Evolutionary conservation across 2,113 vertebrate species (phyloP), one percentile per base, ranked within the genome.

Genomic region (Uropsilus gracilis): DNA sequence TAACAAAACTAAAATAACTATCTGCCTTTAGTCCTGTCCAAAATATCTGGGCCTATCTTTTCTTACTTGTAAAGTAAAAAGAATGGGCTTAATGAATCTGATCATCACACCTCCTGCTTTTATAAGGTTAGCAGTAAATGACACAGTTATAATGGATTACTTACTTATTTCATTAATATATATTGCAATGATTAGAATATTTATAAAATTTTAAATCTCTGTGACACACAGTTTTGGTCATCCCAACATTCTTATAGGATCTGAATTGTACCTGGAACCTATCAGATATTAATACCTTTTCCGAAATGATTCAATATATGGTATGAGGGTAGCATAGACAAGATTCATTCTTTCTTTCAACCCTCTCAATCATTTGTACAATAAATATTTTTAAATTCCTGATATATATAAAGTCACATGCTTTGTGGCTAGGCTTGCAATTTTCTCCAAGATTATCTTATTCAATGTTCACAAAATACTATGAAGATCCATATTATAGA

Each of bases 331-430:
- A 16, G 30, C 66, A 93, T 14, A 59, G 26, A 93, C 82, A 86
- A 85, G 32, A 75, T 87, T 57, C 63, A 16, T 50, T 72, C 48
- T 90, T 94, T 88, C 32, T 76, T 14, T 46, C 13, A 76, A 17
- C 32, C 84, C 17, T 2, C 22, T 85, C 59, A 86, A 24, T 80
- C 61, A 83, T 69, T 82, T 12, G 77, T 69, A 61, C 4, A 87
- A 55, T 66, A 80, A 85, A 55, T 46, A 68, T 61, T 88, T 92
- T 61, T 13, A 86, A 92, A 88, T 68, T 14, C 55, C 68, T 73
- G 46, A 42, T 81, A 68, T 71, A 13, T 53, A 42, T 4, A 61
- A 88, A 50, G 14, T 5, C 18, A 90, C 61, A 12, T 42, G 4
- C 17, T 93, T 66, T 81, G 32, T 66, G 24, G 44, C 61, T 76